Evolutionary conservation across 1,140 invertebrate genomes (phyloP).

Genomic region (Cydia strobilella): DNA sequence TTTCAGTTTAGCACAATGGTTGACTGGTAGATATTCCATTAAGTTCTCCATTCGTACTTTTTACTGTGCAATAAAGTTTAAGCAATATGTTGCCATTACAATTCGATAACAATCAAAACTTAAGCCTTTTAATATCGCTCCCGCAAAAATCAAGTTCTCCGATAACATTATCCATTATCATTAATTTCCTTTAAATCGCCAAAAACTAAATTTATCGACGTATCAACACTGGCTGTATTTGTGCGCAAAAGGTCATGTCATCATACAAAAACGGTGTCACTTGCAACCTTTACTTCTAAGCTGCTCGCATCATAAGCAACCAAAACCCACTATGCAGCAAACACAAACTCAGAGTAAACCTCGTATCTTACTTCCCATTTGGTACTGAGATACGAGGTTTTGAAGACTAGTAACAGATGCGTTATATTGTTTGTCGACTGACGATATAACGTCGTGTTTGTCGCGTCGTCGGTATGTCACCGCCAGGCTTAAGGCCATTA

Average conservation of each 20-base stretch:
- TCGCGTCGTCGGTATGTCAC: neutral
- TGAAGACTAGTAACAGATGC: neutral
- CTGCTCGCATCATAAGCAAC: too few relatives aligned
- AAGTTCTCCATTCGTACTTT: too few relatives aligned
- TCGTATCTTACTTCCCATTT: neutral
- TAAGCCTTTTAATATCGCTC: conserved; percentile 29
- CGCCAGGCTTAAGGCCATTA: neutral
- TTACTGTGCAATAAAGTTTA: too few relatives aligned
- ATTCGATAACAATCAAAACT: too few relatives aligned
- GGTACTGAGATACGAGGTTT: neutral
- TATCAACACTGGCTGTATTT: neutral
- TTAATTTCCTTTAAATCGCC: neutral
- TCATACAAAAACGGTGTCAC: neutral
- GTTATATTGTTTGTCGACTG: neutral
- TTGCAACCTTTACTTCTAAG: neutral
- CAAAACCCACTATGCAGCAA: too few relatives aligned
- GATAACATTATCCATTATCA: conserved; percentile 48
- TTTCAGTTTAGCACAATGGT: too few relatives aligned
- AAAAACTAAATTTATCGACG: neutral
- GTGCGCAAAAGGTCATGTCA: neutral
- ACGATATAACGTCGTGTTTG: neutral
- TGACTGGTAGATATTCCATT: too few relatives aligned
- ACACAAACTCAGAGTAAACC: neutral
- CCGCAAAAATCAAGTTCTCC: conserved; percentile 38
- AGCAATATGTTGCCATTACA: too few relatives aligned